Evolutionary conservation across 2,888 invertebrate species (phyloP).

Genomic region (Cantharis rufa): DNA sequence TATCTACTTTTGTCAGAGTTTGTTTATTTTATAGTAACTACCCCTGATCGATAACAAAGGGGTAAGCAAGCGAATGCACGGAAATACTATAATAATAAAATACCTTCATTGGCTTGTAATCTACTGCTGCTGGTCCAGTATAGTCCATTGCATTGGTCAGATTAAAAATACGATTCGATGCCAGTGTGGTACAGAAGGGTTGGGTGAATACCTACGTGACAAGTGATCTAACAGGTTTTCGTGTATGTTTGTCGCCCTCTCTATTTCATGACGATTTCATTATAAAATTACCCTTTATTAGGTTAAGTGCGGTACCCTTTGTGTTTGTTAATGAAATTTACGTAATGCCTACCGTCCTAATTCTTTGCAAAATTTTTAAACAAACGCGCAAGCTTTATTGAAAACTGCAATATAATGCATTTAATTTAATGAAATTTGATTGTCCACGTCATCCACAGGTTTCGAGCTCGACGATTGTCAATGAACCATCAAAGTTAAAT

Average conservation of each 20-base stretch:
- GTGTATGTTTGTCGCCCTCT: constrained; percentile 24
- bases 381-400: constrained; percentile 9
- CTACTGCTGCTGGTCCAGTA: neutral
- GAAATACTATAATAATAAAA: neutral
- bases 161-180: constrained; percentile 6
- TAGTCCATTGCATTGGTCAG: constrained; percentile 9
- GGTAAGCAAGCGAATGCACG: neutral
- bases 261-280: constrained; percentile 24
- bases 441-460: neutral
- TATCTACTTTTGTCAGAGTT: neutral
- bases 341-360: neutral
- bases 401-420: constrained; percentile 6
- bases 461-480: neutral
- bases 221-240: constrained; percentile 29
- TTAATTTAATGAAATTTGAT: neutral
- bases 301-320: constrained; percentile 20
- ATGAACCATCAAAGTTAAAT: neutral
- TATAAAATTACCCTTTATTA: constrained; percentile 30
- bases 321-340: constrained; percentile 19
- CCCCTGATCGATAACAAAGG: neutral
- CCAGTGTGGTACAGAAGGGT: constrained; percentile 1
- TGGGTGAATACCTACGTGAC: constrained; percentile 24
- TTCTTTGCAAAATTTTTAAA: constrained; percentile 12
- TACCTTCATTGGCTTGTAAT: neutral
- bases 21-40: neutral